phyloP scores from a whole-genome alignment of 2,113 vertebrate species.

The Cynoglossus semilaevis region DNA sequence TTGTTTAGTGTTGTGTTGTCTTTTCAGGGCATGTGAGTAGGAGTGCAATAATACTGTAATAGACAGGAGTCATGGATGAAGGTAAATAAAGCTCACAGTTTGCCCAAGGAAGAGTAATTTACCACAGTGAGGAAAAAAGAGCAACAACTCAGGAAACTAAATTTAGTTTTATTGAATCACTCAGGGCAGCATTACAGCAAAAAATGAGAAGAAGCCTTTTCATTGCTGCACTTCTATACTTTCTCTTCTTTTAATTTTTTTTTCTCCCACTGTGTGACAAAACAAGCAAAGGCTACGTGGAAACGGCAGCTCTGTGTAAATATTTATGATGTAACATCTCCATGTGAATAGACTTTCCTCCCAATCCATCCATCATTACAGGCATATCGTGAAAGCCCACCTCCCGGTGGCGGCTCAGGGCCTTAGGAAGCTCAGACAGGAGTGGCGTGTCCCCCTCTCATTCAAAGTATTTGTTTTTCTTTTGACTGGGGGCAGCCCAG shows the following conservation, averaged over 20 bases:
- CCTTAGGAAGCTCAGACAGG: constrained; percentile 83
- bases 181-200: constrained; percentile 20
- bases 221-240: constrained; percentile 34
- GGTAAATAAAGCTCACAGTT: constrained; percentile 55
- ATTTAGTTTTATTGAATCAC: constrained; percentile 33
- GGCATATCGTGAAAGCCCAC: constrained; percentile 83
- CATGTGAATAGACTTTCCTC: constrained; percentile 84
- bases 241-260: constrained; percentile 51
- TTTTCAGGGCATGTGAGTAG: constrained; percentile 41
- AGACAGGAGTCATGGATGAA: constrained; percentile 45
- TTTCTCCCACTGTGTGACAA: constrained; percentile 72
- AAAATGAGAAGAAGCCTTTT: constrained; percentile 32
- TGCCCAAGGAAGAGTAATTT: constrained; percentile 49
- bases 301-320: constrained; percentile 96
- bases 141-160: constrained; percentile 40
- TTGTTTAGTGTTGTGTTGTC: constrained; percentile 27
- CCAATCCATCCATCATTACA: constrained; percentile 95
- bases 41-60: constrained; percentile 42
- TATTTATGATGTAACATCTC: constrained; percentile 92
- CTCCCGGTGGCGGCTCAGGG: constrained; percentile 72
- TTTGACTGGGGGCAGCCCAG: constrained; percentile 82
- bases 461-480: constrained; percentile 96
- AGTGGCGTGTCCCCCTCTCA: constrained; percentile 87
- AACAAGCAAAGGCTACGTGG: constrained; percentile 81
- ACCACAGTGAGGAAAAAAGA: constrained; percentile 45